Evolutionary conservation across 2,113 vertebrate genomes (phyloP).

Genomic region (Rhinolophus sinicus): DNA sequence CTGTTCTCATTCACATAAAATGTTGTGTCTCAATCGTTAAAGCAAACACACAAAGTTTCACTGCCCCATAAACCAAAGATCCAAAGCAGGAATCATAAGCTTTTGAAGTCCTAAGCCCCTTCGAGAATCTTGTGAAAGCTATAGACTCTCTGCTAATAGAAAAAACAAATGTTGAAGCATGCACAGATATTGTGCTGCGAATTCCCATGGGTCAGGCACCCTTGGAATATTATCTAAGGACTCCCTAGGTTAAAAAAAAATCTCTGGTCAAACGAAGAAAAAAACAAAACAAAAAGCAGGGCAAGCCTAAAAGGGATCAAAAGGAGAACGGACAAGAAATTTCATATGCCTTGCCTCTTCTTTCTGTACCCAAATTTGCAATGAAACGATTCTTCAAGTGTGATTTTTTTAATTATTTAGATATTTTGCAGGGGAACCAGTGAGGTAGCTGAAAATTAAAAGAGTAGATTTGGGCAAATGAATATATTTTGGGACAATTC

Average conservation of each 20-base stretch:
- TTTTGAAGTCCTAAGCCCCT: conserved; percentile 51
- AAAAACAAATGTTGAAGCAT: background rate
- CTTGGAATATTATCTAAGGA: background rate
- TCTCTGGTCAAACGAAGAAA: background rate
- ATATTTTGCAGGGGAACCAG: background rate
- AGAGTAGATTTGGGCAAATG: conserved; percentile 17
- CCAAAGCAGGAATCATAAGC: conserved; percentile 60
- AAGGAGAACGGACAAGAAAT: background rate
- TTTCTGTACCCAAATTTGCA: background rate
- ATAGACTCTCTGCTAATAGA: background rate
- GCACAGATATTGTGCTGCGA: background rate
- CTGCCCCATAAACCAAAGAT: conserved; percentile 72
- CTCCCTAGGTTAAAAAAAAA: conserved; percentile 5
- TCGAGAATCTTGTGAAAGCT: conserved; percentile 49
- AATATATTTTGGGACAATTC: background rate
- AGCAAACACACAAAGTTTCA: conserved; percentile 67
- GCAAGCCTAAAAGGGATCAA: background rate
- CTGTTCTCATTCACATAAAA: conserved; percentile 68
- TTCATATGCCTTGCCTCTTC: background rate
- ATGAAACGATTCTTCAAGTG: background rate
- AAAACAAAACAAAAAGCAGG: background rate
- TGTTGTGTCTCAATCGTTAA: conserved; percentile 66
- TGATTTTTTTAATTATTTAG: conserved; percentile 34
- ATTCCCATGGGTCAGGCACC: background rate
- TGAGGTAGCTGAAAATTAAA: background rate